A percentile compares a stretch with the other conserved stretches of the same genome.
phyloP scores from a whole-genome alignment of 2,113 vertebrate genomes.

The Notechis scutatus region DNA sequence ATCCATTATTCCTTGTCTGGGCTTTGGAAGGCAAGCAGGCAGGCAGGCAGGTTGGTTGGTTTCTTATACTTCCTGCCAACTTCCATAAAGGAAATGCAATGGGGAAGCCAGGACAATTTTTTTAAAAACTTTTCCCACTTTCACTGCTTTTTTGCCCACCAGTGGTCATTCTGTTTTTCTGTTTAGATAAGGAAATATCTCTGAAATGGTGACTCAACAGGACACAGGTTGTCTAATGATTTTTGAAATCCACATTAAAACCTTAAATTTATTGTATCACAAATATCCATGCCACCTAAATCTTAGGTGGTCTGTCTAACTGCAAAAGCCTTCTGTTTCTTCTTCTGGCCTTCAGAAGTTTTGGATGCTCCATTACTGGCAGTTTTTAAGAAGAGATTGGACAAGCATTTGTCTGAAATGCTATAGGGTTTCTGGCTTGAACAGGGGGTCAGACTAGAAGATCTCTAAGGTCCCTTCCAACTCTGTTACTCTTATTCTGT shows the following conservation, averaged over 20 bases:
- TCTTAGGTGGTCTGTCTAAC: neutral
- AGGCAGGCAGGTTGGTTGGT: no score
- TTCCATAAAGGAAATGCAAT: neutral
- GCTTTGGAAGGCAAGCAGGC: no score
- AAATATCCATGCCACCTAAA: neutral
- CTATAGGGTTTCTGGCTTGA: neutral
- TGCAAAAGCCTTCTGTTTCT: neutral
- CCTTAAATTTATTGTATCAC: neutral
- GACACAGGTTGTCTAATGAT: neutral
- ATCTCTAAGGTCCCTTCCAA: neutral
- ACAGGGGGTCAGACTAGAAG: neutral
- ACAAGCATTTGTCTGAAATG: neutral
- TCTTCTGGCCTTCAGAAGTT: neutral
- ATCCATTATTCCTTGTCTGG: no score
- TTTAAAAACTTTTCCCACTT: neutral
- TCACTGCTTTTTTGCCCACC: neutral
- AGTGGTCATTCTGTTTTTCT: neutral
- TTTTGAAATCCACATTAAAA: neutral
- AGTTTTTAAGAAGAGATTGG: neutral
- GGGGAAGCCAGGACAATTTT: neutral
- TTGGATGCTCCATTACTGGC: neutral
- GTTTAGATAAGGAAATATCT: neutral
- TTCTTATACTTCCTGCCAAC: neutral
- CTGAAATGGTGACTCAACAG: neutral
- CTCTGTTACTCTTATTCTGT: neutral